A percentile compares a stretch with the other conserved stretches of the same genome.
Conservation (phyloP, 2,113 vertebrate genomes). For the Beaufortia kweichowensis region DNA sequence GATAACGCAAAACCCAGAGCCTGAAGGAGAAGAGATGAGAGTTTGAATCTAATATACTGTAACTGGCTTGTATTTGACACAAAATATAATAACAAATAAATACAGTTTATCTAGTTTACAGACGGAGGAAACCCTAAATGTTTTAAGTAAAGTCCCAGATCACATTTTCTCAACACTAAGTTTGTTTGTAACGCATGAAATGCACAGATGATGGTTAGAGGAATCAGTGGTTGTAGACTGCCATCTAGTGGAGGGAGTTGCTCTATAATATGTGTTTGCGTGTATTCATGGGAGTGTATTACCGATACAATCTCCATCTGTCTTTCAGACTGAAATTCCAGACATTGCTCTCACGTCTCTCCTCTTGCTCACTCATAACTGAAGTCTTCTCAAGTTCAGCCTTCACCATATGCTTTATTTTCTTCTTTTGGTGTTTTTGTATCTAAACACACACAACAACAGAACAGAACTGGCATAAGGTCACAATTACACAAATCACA, state of each 20-base stretch:
- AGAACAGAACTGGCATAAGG: neutral
- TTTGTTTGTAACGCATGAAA: no score
- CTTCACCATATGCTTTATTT: slow-evolving; percentile 75
- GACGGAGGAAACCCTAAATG: no score
- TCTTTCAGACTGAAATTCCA: slow-evolving; percentile 79
- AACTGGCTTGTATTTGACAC: neutral
- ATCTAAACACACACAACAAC: slow-evolving; percentile 65
- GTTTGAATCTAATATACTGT: neutral
- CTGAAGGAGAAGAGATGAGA: slow-evolving; percentile 7
- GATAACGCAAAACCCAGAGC: slow-evolving; percentile 81
- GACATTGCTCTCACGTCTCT: slow-evolving; percentile 69
- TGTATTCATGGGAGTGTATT: slow-evolving; percentile 11
- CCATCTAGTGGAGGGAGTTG: slow-evolving; percentile 18
- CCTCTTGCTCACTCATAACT: slow-evolving; percentile 79
- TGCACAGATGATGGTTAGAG: neutral
- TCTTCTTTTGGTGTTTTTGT: slow-evolving; percentile 76
- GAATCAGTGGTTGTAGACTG: neutral
- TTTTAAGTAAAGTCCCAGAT: no score
- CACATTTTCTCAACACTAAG: no score
- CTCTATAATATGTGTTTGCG: neutral
- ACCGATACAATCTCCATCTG: slow-evolving; percentile 93
- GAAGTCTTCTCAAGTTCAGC: slow-evolving; percentile 74
- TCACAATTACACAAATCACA: neutral
- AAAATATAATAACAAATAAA: neutral
- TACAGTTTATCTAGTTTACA: no score